Conservation (phyloP, 2,888 invertebrate genomes). For the Mesorhabditis belari region DNA sequence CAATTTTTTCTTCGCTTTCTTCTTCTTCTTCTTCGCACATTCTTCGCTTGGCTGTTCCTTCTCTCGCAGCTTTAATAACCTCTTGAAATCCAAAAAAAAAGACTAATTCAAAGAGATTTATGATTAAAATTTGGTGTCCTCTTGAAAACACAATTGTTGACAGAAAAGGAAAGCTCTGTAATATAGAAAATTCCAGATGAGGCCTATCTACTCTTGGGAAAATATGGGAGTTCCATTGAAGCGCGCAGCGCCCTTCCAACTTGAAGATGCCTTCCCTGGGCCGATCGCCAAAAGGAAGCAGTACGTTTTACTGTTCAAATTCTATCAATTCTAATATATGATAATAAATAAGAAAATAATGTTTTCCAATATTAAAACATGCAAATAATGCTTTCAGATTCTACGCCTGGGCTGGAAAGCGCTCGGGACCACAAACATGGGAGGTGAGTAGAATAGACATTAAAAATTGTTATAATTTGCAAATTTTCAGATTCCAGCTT, state of each 20-base stretch:
- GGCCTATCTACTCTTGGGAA: neutral
- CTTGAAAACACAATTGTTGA: neutral
- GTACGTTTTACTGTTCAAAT: neutral
- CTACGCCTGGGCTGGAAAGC: neutral
- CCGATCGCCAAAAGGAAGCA: neutral
- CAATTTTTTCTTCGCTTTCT: too few species aligned
- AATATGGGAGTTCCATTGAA: neutral
- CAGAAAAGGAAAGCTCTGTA: neutral
- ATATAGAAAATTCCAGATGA: neutral
- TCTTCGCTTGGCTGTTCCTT: too few species aligned
- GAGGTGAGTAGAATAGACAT: neutral
- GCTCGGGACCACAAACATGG: neutral
- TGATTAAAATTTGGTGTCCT: neutral
- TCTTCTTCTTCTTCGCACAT: too few species aligned
- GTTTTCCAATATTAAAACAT: too few species aligned
- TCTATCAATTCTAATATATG: too few species aligned
- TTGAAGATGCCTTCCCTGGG: neutral
- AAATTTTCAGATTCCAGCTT: neutral
- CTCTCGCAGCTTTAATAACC: too few species aligned
- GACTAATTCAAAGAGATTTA: too few species aligned
- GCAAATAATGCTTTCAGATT: neutral
- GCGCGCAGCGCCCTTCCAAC: neutral
- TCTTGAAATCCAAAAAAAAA: too few species aligned
- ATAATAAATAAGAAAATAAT: too few species aligned
- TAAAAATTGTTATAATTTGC: too few species aligned